A percentile compares a stretch with the other conserved stretches of the same genome.
phyloP scores from a whole-genome alignment of 1,140 invertebrate genomes.

The Stegodyphus mimosarum region DNA sequence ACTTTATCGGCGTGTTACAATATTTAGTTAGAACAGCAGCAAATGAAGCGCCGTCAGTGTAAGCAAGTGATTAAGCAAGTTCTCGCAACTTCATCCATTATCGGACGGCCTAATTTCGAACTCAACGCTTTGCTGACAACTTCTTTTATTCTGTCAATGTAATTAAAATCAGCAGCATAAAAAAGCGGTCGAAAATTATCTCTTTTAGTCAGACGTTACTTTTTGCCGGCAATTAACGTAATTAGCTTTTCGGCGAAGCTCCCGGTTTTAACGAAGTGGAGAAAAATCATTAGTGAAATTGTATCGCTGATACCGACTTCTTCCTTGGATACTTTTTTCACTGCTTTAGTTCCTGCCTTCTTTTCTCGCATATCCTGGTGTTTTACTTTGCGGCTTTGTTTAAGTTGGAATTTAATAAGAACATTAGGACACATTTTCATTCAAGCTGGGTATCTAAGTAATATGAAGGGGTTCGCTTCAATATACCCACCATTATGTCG shows the following conservation, averaged over 20 bases:
- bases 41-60: slow-evolving; percentile 53
- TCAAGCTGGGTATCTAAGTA: background rate
- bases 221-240: slow-evolving; percentile 60
- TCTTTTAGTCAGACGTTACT: slow-evolving; percentile 60
- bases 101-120: slow-evolving; percentile 44
- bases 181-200: slow-evolving; percentile 55
- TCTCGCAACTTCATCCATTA: slow-evolving; percentile 52
- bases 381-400: slow-evolving; percentile 54
- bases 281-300: slow-evolving; percentile 61
- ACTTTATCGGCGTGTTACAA: slow-evolving; percentile 52
- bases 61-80: slow-evolving; percentile 54
- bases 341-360: slow-evolving; percentile 29
- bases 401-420: background rate
- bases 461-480: too few relatives aligned
- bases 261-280: slow-evolving; percentile 59
- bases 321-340: slow-evolving; percentile 4
- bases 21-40: slow-evolving; percentile 54
- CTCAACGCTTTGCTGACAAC: slow-evolving; percentile 47
- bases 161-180: slow-evolving; percentile 56
- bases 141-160: slow-evolving; percentile 60
- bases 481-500: too few relatives aligned
- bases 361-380: background rate
- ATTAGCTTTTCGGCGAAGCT: slow-evolving; percentile 52
- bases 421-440: background rate
- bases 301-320: slow-evolving; percentile 57